Base-by-base conservation (phyloP, 2,113 vertebrate genomes). In the Cyphomyrus discorhynchus region DNA sequence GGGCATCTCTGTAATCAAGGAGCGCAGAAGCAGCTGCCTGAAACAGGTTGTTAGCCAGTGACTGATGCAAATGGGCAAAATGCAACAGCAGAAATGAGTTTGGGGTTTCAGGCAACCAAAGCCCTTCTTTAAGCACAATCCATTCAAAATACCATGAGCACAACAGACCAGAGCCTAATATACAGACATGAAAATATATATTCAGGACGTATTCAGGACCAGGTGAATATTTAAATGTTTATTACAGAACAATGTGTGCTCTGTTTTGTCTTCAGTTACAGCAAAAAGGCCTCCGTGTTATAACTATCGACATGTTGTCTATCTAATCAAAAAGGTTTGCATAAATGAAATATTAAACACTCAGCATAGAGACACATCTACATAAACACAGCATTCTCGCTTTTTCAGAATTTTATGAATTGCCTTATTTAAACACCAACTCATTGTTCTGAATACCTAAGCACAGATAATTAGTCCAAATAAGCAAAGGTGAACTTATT, bases 241-340 rank as follows among this genome's bases (percentile, higher is more conserved):
- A 87, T 87, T 87, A 35, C 50, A 52, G 45, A 86, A 86, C 24
- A 53, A 35, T 53, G 11, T 56, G 17, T 52, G n/a, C 15, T 56
- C 31, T 35, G 50, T 8, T 35, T 39, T 39, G 1, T 53, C 84
- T 87, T 87, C 49, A 47, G 42, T n/a, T 46, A 39, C 53, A 90
- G 89, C 50, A 89, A 77, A 89, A 89, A 88, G 62, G 90, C 45
- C 39, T n/a, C 39, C n/a, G 19, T 53, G 27, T 24, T 6, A 31
- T 19, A 17, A 86, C 49, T 17, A 35, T 53, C 0, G 35, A 31
- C 8, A 86, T 7, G 1, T 9, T n/a, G n/a, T 27, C 47, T 47
- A 52, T n/a, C 15, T 84, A 84, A 47, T 88, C 89, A 91, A 90
- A 88, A 74, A 24, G 7, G 2, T 84, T 84, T 84, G 45, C 10